phyloP scores from a whole-genome alignment of 2,888 invertebrate species.

The Drosophila suboccidentalis region DNA sequence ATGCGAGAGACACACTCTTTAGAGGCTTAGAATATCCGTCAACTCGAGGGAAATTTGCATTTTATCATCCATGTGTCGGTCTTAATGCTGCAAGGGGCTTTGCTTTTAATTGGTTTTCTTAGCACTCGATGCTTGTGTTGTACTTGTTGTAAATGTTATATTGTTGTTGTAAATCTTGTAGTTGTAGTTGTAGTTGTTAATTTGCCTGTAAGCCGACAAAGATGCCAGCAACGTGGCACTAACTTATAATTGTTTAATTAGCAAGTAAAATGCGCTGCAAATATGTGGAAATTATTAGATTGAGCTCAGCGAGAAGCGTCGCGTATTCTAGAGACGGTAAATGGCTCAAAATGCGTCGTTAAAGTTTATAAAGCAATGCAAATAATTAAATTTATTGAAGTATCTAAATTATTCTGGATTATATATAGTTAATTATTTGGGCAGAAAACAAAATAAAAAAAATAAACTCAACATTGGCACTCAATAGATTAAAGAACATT shows the following conservation, averaged over 20 bases:
- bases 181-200: slow-evolving; percentile 58
- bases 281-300: slow-evolving; percentile 72
- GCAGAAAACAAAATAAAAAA: no score
- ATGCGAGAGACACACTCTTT: slow-evolving; percentile 1
- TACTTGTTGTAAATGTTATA: slow-evolving; percentile 13
- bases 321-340: slow-evolving; percentile 5
- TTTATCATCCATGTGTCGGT: slow-evolving; percentile 72
- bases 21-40: slow-evolving; percentile 26
- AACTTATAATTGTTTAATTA: slow-evolving; percentile 79
- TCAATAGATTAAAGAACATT: not conserved
- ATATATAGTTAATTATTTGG: no score
- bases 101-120: slow-evolving; percentile 77
- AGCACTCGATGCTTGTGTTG: slow-evolving; percentile 22
- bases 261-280: slow-evolving; percentile 72
- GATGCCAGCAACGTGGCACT: slow-evolving; percentile 38
- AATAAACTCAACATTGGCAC: not conserved
- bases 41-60: slow-evolving; percentile 79
- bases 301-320: slow-evolving; percentile 3
- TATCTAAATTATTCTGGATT: not conserved
- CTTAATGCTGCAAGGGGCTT: slow-evolving; percentile 62
- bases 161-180: slow-evolving; percentile 14
- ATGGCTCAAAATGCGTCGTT: slow-evolving; percentile 10
- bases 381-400: not conserved
- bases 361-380: slow-evolving; percentile 10
- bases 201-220: slow-evolving; percentile 49